Conservation (phyloP, 64 coral and sea anemone genomes). For the Catalaphyllia jardinei region DNA sequence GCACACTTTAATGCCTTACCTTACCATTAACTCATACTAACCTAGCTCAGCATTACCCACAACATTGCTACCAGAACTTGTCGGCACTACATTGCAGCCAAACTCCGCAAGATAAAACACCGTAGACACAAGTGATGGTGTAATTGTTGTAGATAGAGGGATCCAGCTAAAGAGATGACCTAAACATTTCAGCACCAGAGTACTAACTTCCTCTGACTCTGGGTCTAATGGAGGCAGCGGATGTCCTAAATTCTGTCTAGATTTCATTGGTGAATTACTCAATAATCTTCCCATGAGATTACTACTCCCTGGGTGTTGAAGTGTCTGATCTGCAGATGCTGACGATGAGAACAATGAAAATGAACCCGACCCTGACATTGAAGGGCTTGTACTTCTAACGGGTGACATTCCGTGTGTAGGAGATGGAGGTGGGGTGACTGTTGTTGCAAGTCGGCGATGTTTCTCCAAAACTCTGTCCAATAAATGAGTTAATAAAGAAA, state of each 20-base stretch:
- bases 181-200: constrained; percentile 70
- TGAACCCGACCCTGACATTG: constrained; percentile 41
- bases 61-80: constrained; percentile 65
- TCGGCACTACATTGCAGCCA: constrained; percentile 85
- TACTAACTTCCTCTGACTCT: constrained; percentile 92
- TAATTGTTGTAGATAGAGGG: constrained; percentile 86
- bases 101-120: constrained; percentile 99
- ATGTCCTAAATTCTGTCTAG: constrained; percentile 83
- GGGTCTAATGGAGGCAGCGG: constrained; percentile 90
- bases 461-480: constrained; percentile 93
- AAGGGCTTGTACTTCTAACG: constrained; percentile 74
- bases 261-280: constrained; percentile 76
- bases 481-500: constrained; percentile 73
- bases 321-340: constrained; percentile 56
- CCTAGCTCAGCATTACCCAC: constrained; percentile 81
- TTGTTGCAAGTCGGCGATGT: constrained; percentile 78
- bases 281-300: constrained; percentile 80
- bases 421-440: constrained; percentile 95
- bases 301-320: constrained; percentile 57
- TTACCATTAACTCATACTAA: constrained; percentile 31
- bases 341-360: constrained; percentile 56
- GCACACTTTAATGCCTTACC: neutral
- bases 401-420: constrained; percentile 93
- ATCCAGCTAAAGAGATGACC: constrained; percentile 98
- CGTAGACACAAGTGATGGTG: constrained; percentile 82